phyloP scores from a whole-genome alignment of 1,140 invertebrate species.

The Drosophila murphyi region DNA sequence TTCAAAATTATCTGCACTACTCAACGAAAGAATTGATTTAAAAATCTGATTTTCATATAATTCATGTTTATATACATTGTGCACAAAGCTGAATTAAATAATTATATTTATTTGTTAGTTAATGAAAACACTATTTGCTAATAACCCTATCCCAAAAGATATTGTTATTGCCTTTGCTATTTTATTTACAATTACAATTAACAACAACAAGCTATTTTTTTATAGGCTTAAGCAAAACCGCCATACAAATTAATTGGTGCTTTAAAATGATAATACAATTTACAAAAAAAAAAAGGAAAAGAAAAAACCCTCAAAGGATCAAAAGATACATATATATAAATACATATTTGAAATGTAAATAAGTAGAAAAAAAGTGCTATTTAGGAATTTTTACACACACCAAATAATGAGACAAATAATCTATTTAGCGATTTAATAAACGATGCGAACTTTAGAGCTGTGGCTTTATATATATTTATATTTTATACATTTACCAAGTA shows the following conservation, averaged over 20 bases:
- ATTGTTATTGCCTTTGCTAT: slow-evolving; percentile 2
- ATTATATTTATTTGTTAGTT: too few species aligned
- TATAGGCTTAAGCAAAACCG: slow-evolving; percentile 70
- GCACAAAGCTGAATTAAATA: too few species aligned
- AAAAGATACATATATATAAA: slow-evolving; percentile 10
- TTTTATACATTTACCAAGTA: slow-evolving; percentile 59
- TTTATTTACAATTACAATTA: background rate
- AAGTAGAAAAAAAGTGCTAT: slow-evolving; percentile 60
- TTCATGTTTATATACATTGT: too few species aligned
- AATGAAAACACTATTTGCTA: background rate
- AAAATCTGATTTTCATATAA: too few species aligned
- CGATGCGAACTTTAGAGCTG: slow-evolving; percentile 66
- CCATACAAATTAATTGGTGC: slow-evolving; percentile 74
- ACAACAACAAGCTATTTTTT: slow-evolving; percentile 18
- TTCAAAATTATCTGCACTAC: too few species aligned
- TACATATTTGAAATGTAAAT: slow-evolving; percentile 68
- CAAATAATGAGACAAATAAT: slow-evolving; percentile 40
- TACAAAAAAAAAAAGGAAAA: slow-evolving; percentile 6
- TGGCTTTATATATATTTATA: slow-evolving; percentile 67
- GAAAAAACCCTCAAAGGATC: slow-evolving; percentile 55
- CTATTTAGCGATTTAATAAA: slow-evolving; percentile 54
- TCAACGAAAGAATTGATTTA: too few species aligned
- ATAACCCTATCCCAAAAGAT: background rate
- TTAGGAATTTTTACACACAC: slow-evolving; percentile 74
- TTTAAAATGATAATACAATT: slow-evolving; percentile 72